phyloP scores from a whole-genome alignment of 2,113 vertebrate genomes.

The Oryzias woworae region DNA sequence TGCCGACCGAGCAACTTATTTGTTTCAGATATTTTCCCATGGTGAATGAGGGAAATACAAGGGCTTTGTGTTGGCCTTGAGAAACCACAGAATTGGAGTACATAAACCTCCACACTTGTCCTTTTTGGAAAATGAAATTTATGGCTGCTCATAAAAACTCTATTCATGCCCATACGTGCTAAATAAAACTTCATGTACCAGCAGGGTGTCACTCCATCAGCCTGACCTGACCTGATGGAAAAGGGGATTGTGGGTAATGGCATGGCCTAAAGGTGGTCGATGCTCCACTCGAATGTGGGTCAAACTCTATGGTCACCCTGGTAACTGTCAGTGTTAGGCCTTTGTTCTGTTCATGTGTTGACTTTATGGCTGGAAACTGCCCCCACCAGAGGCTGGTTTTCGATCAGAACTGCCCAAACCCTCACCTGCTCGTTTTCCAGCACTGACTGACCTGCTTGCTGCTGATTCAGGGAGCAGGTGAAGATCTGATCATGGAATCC shows the following conservation, averaged over 20 bases:
- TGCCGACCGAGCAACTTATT: constrained; percentile 71
- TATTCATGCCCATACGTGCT: constrained; percentile 70
- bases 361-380: constrained; percentile 60
- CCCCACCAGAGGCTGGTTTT: constrained; percentile 38
- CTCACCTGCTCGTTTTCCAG: no score
- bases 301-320: constrained; percentile 29
- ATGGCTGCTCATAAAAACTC: constrained; percentile 74
- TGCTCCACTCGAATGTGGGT: constrained; percentile 17
- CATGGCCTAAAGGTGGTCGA: constrained; percentile 22
- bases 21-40: constrained; percentile 82
- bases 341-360: constrained; percentile 64
- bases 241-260: constrained; percentile 19
- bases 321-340: constrained; percentile 28
- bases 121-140: constrained; percentile 77
- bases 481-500: no score
- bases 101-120: constrained; percentile 58
- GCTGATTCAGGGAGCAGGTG: no score
- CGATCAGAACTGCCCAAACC: constrained; percentile 23
- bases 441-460: no score
- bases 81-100: constrained; percentile 73
- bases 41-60: constrained; percentile 71
- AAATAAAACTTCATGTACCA: constrained; percentile 66
- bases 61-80: constrained; percentile 71
- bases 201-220: constrained; percentile 41
- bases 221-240: constrained; percentile 45